phyloP scores from a whole-genome alignment of 1,140 invertebrate genomes.

The Choristoneura fumiferana region DNA sequence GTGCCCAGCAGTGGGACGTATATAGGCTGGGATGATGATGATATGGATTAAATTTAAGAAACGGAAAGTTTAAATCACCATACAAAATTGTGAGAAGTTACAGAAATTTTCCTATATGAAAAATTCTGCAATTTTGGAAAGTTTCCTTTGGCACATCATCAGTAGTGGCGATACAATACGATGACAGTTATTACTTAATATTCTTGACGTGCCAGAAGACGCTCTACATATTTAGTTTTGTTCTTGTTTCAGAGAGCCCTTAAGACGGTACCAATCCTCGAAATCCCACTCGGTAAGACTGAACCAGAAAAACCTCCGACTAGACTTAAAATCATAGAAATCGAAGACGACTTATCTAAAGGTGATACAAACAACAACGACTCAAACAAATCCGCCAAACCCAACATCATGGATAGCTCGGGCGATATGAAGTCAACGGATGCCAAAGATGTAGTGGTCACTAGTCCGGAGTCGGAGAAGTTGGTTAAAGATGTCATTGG shows the following conservation, averaged over 20 bases:
- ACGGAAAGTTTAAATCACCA: too few relatives aligned
- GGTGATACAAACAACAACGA: slow-evolving; percentile 46
- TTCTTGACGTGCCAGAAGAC: too few relatives aligned
- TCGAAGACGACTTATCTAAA: slow-evolving; percentile 44
- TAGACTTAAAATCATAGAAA: slow-evolving; percentile 50
- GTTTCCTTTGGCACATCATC: too few relatives aligned
- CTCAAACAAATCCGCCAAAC: slow-evolving; percentile 28
- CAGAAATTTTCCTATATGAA: too few relatives aligned
- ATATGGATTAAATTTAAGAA: too few relatives aligned
- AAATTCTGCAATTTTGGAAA: too few relatives aligned
- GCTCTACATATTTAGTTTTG: too few relatives aligned
- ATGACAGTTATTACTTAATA: too few relatives aligned
- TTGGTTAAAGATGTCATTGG: slow-evolving; percentile 28
- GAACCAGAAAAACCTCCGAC: slow-evolving; percentile 48
- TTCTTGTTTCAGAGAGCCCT: slow-evolving; percentile 74
- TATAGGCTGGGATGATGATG: too few relatives aligned
- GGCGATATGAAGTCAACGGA: slow-evolving; percentile 18
- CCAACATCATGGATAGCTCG: slow-evolving; percentile 20
- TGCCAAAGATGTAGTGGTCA: slow-evolving; percentile 18
- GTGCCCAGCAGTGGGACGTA: too few relatives aligned
- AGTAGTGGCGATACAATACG: too few relatives aligned
- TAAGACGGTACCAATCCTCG: slow-evolving; percentile 76
- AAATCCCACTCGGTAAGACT: slow-evolving; percentile 70
- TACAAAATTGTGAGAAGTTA: too few relatives aligned
- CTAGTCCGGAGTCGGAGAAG: slow-evolving; percentile 34